Base-by-base conservation (phyloP, 2,797 vertebrate genomes). In the Aldrovandia affinis region DNA sequence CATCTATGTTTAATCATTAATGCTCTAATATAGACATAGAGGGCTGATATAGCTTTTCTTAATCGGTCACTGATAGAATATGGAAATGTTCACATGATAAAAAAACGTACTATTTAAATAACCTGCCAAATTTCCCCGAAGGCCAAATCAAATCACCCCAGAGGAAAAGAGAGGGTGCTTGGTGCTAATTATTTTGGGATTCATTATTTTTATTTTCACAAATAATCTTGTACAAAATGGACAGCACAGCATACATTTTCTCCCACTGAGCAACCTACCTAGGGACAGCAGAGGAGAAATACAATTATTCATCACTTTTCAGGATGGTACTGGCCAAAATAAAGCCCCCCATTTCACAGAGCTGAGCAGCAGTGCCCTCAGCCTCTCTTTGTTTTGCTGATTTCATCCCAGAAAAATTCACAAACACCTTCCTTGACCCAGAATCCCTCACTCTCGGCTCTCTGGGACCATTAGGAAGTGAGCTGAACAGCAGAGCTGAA, bases 391-490 rank as follows among this genome's bases (percentile, higher is more conserved):
- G 36, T 83, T 83, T 77, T 65, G 42, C 44, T 42, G 9, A 28
- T 33, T 20, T 36, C 33, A 73, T 36, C 65, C 33, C 36, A n/a
- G 81, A 75, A 88, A 82, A 78, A 36, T 54, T 50, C 8, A 47
- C 83, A 73, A 80, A 87, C 65, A 81, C 78, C 73, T 50, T 33
- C 73, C 22, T 10, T 86, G 81, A 85, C 85, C 83, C 81, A 77
- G 80, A 83, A 79, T 83, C 33, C 78, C 44, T 54, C n/a, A 75
- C 20, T 50, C 54, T 54, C 75, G 50, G 44, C 39, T 75, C 70
- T 25, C 42, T 47, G 55, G 70, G 47, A 50, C 55, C 80, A 82
- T 82, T 85, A 81, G 42, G 33, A 82, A 55, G n/a, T 80, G 25
- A 82, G 36, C 47, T 42, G 52, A 9, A 47, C 44, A 79, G 77